Evolutionary conservation across 2,888 invertebrate genomes (phyloP).

Genomic region (Drosophila colorata): DNA sequence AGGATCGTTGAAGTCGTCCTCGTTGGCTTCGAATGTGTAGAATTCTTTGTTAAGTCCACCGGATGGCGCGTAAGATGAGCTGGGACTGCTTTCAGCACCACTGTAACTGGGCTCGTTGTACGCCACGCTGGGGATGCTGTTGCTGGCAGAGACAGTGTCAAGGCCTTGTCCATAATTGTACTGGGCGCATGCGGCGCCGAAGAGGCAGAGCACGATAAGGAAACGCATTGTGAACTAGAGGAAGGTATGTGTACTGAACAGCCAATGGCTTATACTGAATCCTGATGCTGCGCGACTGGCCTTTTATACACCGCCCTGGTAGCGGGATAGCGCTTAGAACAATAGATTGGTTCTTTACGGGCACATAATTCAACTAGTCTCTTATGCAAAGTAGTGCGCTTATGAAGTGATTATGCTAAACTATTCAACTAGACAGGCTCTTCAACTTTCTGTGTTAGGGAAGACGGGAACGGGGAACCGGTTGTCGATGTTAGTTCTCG

Average conservation of each 20-base stretch:
- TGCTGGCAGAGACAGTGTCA: conserved; percentile 45
- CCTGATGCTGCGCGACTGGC: conserved; percentile 51
- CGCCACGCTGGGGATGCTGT: conserved; percentile 41
- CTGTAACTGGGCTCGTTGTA: conserved; percentile 23
- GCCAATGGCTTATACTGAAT: conserved; percentile 71
- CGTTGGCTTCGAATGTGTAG: conserved; percentile 75
- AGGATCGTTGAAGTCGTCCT: conserved; percentile 71
- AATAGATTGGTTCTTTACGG: conserved; percentile 60
- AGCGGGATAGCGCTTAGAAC: conserved; percentile 55
- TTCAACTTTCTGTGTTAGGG: conserved; percentile 56
- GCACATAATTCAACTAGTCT: conserved; percentile 72
- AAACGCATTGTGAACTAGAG: conserved; percentile 59
- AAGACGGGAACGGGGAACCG: conserved; percentile 64
- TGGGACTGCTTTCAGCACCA: conserved; percentile 44
- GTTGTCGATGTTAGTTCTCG: conserved; percentile 51
- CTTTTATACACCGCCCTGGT: conserved; percentile 64
- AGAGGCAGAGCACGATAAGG: conserved; percentile 68
- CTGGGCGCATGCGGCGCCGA: conserved; percentile 76
- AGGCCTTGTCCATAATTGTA: conserved; percentile 74
- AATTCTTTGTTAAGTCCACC: conserved; percentile 75
- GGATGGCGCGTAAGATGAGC: conserved; percentile 49
- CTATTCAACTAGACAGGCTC: conserved; percentile 63
- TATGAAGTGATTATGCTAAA: conserved; percentile 78
- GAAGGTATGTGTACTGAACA: conserved; percentile 49
- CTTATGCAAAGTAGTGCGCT: conserved; percentile 76